These are phyloP conservation scores for Coregonus clupeaformis DNA, from an alignment of 2,113 vertebrate genomes.

Conservation along the genomic window DNA sequence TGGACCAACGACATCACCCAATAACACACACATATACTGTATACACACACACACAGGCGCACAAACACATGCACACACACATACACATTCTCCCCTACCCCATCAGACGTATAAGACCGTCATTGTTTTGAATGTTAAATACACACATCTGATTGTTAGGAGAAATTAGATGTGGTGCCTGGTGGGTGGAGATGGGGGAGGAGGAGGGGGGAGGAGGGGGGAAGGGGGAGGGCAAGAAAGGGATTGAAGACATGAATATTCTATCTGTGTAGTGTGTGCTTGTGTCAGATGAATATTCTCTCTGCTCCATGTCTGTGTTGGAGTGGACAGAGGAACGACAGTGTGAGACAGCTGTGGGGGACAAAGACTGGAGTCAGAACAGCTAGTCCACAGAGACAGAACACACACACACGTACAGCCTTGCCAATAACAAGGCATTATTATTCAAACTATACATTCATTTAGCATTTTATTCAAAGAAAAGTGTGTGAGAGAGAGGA, in stretches of 20 bases:
- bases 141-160: constrained; percentile 21
- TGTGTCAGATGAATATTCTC: not conserved
- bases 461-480: too few species aligned
- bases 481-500: too few species aligned
- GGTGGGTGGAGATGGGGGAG: not conserved
- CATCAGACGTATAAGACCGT: constrained; percentile 25
- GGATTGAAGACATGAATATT: constrained; percentile 11
- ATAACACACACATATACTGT: not conserved
- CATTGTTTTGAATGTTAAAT: constrained; percentile 39
- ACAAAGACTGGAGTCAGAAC: constrained; percentile 55
- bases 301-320: constrained; percentile 2
- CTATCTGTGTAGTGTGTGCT: not conserved
- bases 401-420: not conserved
- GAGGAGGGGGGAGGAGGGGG: not conserved
- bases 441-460: too few species aligned
- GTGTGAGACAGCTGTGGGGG: constrained; percentile 47
- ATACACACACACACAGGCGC: too few species aligned
- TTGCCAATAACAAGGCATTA: too few species aligned
- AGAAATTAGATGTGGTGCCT: constrained; percentile 4
- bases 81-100: constrained; percentile 11
- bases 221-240: too few species aligned
- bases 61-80: not conserved
- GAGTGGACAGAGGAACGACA: constrained; percentile 35
- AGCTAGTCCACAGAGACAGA: not conserved
- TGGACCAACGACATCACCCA: constrained; percentile 54